Conservation (phyloP, 2,888 invertebrate genomes). For the Hermodice carunculata region DNA sequence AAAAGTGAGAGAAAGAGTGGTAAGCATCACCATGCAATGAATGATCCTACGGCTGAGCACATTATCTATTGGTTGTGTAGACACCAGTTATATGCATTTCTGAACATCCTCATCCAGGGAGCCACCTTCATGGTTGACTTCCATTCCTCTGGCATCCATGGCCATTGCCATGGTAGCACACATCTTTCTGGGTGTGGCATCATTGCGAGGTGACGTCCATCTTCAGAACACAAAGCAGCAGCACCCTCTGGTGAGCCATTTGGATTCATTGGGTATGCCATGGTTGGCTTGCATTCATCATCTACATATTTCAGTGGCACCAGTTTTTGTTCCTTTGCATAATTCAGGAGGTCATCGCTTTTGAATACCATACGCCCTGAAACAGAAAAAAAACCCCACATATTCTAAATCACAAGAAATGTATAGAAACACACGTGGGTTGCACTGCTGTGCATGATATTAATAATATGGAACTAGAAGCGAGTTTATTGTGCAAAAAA, state of each 20-base stretch:
- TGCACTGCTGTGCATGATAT: no score
- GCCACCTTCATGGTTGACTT: constrained; percentile 73
- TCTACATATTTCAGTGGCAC: constrained; percentile 88
- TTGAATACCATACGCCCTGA: constrained; percentile 72
- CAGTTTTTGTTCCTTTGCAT: constrained; percentile 73
- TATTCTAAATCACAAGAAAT: no score
- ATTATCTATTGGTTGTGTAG: constrained; percentile 13
- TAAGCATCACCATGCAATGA: no score
- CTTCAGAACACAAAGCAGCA: constrained; percentile 88
- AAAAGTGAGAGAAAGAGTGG: no score
- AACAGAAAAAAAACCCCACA: constrained; percentile 13
- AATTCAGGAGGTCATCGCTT: constrained; percentile 58
- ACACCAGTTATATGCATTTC: constrained; percentile 79
- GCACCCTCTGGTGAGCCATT: constrained; percentile 77
- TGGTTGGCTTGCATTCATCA: constrained; percentile 77
- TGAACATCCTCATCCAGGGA: constrained; percentile 94
- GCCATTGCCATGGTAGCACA: constrained; percentile 90
- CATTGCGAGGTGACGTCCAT: constrained; percentile 95
- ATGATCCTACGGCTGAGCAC: no score
- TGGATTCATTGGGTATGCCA: constrained; percentile 91
- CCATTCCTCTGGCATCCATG: constrained; percentile 63
- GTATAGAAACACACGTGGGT: no score
- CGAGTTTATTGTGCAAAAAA: no score
- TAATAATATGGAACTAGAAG: no score
- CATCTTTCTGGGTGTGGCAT: constrained; percentile 99